Evolutionary conservation across 1,140 invertebrate genomes (phyloP).

Genomic region (Tetramorium parvispinum): DNA sequence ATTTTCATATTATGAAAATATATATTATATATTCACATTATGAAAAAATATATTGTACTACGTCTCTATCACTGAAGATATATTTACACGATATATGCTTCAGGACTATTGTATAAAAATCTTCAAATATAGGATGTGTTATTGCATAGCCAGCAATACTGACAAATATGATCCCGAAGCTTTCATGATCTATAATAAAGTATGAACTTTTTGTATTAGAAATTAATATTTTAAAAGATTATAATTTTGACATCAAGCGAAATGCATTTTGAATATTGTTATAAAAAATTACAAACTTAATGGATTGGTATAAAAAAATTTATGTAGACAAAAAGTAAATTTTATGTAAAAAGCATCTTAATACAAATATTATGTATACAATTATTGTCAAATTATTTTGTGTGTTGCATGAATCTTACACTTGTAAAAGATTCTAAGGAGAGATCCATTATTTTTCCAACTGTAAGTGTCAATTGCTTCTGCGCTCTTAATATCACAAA

Average conservation of each 20-base stretch:
- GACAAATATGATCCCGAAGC: constrained; percentile 68
- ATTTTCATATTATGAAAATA: constrained; percentile 19
- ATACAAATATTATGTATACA: not conserved
- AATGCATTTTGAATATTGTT: not conserved
- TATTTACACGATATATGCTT: constrained; percentile 30
- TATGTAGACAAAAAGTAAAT: not conserved
- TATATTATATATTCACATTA: not conserved
- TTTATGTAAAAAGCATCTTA: not conserved
- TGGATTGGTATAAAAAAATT: not conserved
- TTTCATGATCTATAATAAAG: constrained; percentile 67
- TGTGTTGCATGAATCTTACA: constrained; percentile 46
- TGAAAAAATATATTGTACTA: not conserved
- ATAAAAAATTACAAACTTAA: not conserved
- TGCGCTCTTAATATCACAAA: constrained; percentile 63
- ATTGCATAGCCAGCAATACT: constrained; percentile 62
- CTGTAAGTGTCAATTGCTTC: constrained; percentile 57
- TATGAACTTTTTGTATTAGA: constrained; percentile 9
- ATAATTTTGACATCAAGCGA: not conserved
- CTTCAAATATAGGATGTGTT: constrained; percentile 5
- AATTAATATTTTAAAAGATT: not conserved
- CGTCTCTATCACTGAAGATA: not conserved
- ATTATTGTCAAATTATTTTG: constrained; percentile 24
- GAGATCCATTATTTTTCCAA: constrained; percentile 66
- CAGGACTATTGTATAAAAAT: constrained; percentile 12
- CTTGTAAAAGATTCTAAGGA: constrained; percentile 66